Conservation (phyloP, 2,113 vertebrate species). For the Argyrosomus japonicus region DNA sequence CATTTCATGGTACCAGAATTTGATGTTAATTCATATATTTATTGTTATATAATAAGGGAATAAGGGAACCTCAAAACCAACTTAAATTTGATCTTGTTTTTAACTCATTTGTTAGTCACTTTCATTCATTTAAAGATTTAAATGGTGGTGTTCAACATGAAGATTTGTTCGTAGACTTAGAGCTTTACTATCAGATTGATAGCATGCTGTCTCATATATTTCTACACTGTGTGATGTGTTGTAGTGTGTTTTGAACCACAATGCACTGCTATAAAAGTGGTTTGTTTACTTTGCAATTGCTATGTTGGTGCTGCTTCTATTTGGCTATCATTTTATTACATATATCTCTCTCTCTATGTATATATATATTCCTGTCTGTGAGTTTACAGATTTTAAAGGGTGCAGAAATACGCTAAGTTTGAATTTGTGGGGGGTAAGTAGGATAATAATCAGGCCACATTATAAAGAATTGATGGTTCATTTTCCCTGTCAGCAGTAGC, state of each 20-base stretch:
- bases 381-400: constrained; percentile 75
- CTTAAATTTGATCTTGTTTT: not conserved
- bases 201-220: constrained; percentile 16
- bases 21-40: constrained; percentile 14
- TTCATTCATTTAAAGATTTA: not conserved
- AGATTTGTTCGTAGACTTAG: not conserved
- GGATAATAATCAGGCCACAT: constrained; percentile 86
- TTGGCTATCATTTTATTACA: constrained; percentile 57
- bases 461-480: constrained; percentile 87
- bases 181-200: constrained; percentile 8
- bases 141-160: not conserved
- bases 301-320: constrained; percentile 57
- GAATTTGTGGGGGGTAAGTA: constrained; percentile 84
- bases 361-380: constrained; percentile 41
- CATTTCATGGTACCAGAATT: constrained; percentile 50
- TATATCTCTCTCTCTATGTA: too few species aligned
- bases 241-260: constrained; percentile 30
- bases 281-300: constrained; percentile 60
- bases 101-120: not conserved
- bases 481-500: constrained; percentile 86
- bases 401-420: constrained; percentile 79
- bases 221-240: constrained; percentile 9
- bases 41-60: not conserved
- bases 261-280: constrained; percentile 35
- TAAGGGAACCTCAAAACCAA: not conserved